These are phyloP conservation scores for Paradisaea rubra DNA, from an alignment of 2,113 vertebrate species.

Conservation along the genomic window DNA sequence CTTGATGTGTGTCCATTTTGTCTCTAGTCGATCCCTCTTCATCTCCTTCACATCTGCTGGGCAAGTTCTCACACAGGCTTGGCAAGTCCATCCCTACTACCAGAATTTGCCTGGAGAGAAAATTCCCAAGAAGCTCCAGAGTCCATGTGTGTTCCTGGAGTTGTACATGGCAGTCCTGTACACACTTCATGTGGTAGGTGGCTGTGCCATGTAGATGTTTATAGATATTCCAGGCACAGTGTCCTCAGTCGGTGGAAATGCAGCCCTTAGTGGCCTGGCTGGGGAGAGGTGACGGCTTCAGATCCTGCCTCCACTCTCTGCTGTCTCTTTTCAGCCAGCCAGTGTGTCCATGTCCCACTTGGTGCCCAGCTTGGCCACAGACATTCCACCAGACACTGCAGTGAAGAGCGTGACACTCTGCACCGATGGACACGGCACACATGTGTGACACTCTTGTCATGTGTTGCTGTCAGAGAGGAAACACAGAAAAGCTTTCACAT, in stretches of 20 bases:
- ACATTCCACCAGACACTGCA: background rate
- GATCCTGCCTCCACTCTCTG: background rate
- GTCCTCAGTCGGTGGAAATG: background rate
- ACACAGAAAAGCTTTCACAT: background rate
- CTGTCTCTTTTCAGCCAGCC: background rate
- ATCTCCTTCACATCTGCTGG: background rate
- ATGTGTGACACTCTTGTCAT: rapidly evolving
- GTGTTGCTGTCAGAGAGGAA: background rate
- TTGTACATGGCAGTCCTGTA: background rate
- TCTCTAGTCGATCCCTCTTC: background rate
- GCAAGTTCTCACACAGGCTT: background rate
- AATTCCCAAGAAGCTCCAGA: background rate
- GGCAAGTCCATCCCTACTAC: background rate
- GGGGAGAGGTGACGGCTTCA: background rate
- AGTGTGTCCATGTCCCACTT: background rate
- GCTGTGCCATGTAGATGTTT: background rate
- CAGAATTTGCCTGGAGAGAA: background rate
- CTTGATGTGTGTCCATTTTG: background rate
- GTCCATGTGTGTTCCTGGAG: rapidly evolving
- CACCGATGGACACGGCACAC: background rate
- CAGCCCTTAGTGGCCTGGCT: background rate
- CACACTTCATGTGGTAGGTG: background rate
- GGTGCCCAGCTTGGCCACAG: rapidly evolving
- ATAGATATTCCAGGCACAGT: background rate
- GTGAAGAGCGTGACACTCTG: background rate